These are phyloP conservation scores for Eubasilissa regina DNA, from an alignment of 1,140 invertebrate genomes.

Conservation along the genomic window DNA sequence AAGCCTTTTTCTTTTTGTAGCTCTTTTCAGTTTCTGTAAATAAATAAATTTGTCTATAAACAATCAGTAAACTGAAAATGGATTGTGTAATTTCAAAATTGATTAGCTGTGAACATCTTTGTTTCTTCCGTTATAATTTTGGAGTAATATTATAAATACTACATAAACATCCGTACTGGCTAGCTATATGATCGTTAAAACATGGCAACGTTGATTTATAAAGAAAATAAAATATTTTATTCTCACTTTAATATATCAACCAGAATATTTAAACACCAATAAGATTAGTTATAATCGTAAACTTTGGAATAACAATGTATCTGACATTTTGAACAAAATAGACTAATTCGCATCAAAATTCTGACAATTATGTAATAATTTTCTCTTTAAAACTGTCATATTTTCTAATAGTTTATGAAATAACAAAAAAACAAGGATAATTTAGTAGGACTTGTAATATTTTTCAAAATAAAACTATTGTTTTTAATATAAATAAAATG, in stretches of 20 bases:
- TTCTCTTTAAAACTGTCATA: too few species aligned
- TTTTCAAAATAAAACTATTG: too few species aligned
- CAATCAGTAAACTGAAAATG: not conserved
- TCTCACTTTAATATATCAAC: not conserved
- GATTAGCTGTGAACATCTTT: not conserved
- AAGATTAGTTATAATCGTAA: not conserved
- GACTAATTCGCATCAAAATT: too few species aligned
- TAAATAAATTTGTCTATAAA: not conserved
- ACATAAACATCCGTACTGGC: too few species aligned
- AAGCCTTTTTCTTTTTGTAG: conserved; percentile 54
- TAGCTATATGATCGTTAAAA: too few species aligned
- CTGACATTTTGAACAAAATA: too few species aligned
- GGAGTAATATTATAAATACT: not conserved
- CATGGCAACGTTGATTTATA: not conserved
- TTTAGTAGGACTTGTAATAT: too few species aligned
- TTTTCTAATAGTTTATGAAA: too few species aligned
- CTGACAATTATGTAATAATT: too few species aligned
- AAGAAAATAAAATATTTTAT: not conserved
- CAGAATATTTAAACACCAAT: not conserved
- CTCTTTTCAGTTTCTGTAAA: conserved; percentile 41
- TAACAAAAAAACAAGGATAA: too few species aligned
- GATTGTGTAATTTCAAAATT: not conserved
- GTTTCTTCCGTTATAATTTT: not conserved
- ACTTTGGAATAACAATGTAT: too few species aligned
- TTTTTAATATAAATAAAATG: too few species aligned